These are phyloP conservation scores for Paragorgia papillata DNA, from an alignment of 92 coral and sea anemone species.

Conservation along the genomic window DNA sequence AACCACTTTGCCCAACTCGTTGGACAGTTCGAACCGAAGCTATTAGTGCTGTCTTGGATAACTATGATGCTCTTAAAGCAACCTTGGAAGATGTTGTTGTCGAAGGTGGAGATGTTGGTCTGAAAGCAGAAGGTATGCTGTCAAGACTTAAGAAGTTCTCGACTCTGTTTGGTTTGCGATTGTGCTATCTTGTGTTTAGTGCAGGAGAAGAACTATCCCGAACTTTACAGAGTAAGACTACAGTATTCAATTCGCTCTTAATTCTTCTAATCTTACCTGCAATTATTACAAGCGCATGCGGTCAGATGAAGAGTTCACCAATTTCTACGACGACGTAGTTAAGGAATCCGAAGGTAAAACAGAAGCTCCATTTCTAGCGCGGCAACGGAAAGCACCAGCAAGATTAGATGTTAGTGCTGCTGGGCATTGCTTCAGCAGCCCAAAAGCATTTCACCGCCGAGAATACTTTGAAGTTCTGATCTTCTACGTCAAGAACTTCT, in stretches of 20 bases:
- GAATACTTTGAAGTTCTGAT: conserved; percentile 57
- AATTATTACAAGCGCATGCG: conserved; percentile 30
- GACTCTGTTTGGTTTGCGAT: conserved; percentile 35
- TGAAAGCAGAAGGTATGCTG: conserved; percentile 20
- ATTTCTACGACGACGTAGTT: too few relatives aligned
- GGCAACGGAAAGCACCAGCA: conserved; percentile 55
- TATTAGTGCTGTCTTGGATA: not conserved
- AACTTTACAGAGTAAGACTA: conserved; percentile 44
- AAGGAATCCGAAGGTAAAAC: conserved; percentile 46
- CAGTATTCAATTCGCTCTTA: conserved; percentile 42
- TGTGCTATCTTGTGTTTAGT: conserved; percentile 34
- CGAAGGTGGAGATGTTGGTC: conserved; percentile 30
- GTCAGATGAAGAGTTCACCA: conserved; percentile 45
- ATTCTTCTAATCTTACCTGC: conserved; percentile 36
- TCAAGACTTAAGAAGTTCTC: conserved; percentile 14
- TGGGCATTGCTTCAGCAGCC: conserved; percentile 48
- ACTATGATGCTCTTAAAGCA: conserved; percentile 8
- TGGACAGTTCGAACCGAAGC: conserved; percentile 34
- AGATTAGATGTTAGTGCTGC: conserved; percentile 53
- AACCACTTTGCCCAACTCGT: conserved; percentile 56
- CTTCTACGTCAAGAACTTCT: conserved; percentile 54
- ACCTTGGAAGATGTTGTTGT: conserved; percentile 3
- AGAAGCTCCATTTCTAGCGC: conserved; percentile 42
- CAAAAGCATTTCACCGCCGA: conserved; percentile 44
- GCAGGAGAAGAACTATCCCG: conserved; percentile 27